Conservation (phyloP, 2,797 vertebrate species). For the Neosilurus hyrtlii region DNA sequence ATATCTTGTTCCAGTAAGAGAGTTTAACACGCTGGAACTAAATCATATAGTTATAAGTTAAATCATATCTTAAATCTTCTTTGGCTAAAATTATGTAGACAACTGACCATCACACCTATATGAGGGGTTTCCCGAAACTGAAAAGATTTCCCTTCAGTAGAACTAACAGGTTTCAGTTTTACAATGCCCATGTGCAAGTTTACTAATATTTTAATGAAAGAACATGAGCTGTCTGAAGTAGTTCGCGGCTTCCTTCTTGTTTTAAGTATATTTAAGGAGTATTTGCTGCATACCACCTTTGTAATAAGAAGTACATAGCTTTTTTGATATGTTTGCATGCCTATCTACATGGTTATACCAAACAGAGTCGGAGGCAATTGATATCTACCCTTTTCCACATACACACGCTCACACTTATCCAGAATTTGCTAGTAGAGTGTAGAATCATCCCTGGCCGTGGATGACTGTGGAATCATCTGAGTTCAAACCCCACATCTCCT, state of each 20-base stretch:
- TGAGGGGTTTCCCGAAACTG: background rate
- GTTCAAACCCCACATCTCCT: background rate
- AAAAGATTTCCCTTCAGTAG: background rate
- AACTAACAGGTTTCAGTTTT: background rate
- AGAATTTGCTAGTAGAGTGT: background rate
- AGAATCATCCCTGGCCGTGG: background rate
- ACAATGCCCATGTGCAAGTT: background rate
- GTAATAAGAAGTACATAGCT: background rate
- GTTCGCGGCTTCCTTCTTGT: background rate
- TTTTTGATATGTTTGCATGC: background rate
- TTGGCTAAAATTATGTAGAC: background rate
- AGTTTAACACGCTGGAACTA: background rate
- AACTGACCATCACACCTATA: background rate
- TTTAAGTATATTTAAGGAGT: background rate
- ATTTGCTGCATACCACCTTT: background rate
- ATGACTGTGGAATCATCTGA: background rate
- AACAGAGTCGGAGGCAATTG: background rate
- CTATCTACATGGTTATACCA: background rate
- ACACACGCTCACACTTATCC: background rate
- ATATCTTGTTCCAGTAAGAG: conserved; percentile 18
- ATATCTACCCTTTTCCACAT: background rate
- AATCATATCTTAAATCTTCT: no score
- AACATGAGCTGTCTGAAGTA: no score
- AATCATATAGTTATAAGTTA: no score
- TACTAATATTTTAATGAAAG: background rate